Conservation (phyloP, 1,140 invertebrate species). For the Orchestia grillus region DNA sequence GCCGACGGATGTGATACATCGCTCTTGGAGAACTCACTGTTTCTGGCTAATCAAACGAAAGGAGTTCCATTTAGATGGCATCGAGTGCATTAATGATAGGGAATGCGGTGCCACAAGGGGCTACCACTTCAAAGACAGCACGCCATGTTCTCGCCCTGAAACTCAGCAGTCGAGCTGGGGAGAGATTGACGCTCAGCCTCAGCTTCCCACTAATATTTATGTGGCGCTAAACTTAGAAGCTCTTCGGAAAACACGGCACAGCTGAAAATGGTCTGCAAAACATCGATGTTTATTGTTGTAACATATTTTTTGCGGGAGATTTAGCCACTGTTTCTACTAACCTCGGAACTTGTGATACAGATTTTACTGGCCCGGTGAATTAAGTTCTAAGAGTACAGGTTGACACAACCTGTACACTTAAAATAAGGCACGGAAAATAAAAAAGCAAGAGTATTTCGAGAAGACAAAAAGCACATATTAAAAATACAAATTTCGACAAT, state of each 20-base stretch:
- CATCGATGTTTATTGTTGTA: neutral
- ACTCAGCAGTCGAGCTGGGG: neutral
- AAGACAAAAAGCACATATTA: neutral
- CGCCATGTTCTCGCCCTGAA: neutral
- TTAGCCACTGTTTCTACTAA: neutral
- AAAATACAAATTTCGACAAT: neutral
- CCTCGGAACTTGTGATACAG: neutral
- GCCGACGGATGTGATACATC: too few species aligned
- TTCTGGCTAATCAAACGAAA: neutral
- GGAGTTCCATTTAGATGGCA: neutral
- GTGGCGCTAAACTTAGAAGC: neutral
- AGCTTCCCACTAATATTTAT: neutral
- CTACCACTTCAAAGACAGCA: neutral
- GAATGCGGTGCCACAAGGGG: neutral
- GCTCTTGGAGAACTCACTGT: neutral
- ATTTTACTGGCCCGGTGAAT: neutral
- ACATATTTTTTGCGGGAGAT: neutral
- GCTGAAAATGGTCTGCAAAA: neutral
- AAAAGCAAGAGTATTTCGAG: neutral
- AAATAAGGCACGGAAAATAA: too few species aligned
- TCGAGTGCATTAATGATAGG: neutral
- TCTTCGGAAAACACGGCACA: neutral
- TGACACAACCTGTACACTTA: neutral
- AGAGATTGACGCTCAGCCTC: neutral
- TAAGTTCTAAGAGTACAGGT: neutral